Conservation (phyloP, 2,888 invertebrate genomes). For the Cryptocheilus praepositus region DNA sequence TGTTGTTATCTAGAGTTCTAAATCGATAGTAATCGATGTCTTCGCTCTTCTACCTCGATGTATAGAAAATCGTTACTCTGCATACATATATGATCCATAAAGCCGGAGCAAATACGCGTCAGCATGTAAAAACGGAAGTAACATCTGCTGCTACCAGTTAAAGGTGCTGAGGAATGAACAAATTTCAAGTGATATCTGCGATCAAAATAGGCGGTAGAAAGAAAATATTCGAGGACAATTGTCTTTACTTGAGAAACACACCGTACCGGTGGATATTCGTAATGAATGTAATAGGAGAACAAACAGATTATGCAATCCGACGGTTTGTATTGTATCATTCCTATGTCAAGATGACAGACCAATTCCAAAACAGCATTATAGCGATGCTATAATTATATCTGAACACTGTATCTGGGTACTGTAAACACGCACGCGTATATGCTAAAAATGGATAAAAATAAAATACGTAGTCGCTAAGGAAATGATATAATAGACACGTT, state of each 20-base stretch:
- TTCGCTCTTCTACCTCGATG: too few relatives aligned
- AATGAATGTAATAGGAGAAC: conserved; percentile 46
- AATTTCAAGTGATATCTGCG: background rate
- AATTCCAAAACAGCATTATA: conserved; percentile 48
- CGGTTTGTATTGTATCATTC: conserved; percentile 43
- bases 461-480: too few relatives aligned
- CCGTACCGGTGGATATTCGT: conserved; percentile 22
- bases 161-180: conserved; percentile 39
- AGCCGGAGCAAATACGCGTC: conserved; percentile 1
- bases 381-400: conserved; percentile 50
- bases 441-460: too few relatives aligned
- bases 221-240: conserved; percentile 2
- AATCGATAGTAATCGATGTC: conserved; percentile 32
- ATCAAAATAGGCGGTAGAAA: too few relatives aligned
- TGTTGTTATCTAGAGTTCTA: too few relatives aligned
- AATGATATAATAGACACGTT: too few relatives aligned
- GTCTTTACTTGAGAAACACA: background rate
- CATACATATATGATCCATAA: conserved; percentile 46
- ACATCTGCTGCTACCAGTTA: conserved; percentile 57
- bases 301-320: conserved; percentile 62
- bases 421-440: too few relatives aligned
- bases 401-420: background rate
- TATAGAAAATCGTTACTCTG: conserved; percentile 37
- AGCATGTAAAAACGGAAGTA: conserved; percentile 58
- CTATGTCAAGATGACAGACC: conserved; percentile 59